Evolutionary conservation across 1,140 invertebrate genomes (phyloP).

Genomic region (Acyrthosiphon pisum): DNA sequence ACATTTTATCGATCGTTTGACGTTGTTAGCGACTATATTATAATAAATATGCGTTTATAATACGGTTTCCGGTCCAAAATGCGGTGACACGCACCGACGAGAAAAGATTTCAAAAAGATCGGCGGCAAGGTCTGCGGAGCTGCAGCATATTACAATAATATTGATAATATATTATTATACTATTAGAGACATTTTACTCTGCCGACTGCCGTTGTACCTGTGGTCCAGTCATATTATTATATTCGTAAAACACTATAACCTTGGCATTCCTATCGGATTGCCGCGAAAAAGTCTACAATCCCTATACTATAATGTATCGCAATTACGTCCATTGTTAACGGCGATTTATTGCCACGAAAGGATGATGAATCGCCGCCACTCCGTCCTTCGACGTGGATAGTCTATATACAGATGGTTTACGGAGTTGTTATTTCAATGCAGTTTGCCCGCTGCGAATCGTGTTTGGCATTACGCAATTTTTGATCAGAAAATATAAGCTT

Average conservation of each 20-base stretch:
- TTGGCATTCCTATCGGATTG: conserved; percentile 6
- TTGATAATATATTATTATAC: too few species aligned
- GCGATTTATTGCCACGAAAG: conserved; percentile 18
- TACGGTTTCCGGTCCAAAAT: not conserved
- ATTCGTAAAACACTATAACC: not conserved
- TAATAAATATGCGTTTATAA: not conserved
- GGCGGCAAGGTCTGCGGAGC: too few species aligned
- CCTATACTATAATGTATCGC: not conserved
- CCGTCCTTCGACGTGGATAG: not conserved
- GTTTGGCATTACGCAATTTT: not conserved
- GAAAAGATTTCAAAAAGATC: not conserved
- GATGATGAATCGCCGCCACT: not conserved
- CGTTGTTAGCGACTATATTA: not conserved
- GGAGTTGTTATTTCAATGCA: not conserved
- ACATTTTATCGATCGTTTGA: not conserved
- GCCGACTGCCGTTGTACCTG: not conserved
- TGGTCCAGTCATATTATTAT: not conserved
- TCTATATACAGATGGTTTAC: not conserved
- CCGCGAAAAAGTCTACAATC: not conserved
- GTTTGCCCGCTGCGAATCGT: not conserved
- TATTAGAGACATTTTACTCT: not conserved
- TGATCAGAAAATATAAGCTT: not conserved
- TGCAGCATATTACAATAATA: not conserved
- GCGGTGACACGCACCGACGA: not conserved
- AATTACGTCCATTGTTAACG: conserved; percentile 32